phyloP scores from a whole-genome alignment of 2,113 vertebrate genomes.

The Thamnophis sirtalis region DNA sequence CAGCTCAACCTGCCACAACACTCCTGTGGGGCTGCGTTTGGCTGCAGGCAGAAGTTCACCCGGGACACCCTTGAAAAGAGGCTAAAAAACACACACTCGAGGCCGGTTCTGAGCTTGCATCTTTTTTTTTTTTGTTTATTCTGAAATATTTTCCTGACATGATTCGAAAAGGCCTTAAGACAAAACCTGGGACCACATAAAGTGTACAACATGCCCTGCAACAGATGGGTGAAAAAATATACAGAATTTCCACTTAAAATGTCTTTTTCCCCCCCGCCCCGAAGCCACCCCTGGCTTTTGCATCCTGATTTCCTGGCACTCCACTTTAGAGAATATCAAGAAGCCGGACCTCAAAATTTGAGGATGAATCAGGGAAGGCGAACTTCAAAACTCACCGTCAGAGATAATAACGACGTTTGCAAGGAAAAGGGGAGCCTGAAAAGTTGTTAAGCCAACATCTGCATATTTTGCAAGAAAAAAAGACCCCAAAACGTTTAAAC shows the following conservation, averaged over 20 bases:
- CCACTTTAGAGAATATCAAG: neutral
- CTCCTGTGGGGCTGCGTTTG: neutral
- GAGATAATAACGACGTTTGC: neutral
- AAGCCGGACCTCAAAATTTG: neutral
- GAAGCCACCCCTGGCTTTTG: neutral
- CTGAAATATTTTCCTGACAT: neutral
- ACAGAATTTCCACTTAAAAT: neutral
- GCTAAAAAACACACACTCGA: neutral
- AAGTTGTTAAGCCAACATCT: neutral
- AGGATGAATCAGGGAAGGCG: neutral
- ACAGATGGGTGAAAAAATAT: neutral
- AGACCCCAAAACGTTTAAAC: neutral
- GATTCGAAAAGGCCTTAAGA: neutral
- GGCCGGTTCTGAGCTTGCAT: neutral
- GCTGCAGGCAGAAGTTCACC: neutral
- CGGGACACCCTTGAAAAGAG: neutral
- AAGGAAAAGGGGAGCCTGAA: neutral
- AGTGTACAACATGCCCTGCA: neutral
- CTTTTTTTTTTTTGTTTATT: neutral
- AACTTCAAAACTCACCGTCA: neutral
- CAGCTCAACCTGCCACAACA: neutral
- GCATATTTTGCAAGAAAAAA: neutral
- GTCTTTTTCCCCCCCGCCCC: rapidly evolving
- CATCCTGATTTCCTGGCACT: neutral
- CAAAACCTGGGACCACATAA: neutral